These are phyloP conservation scores for Xanthorhoe spadicearia DNA, from an alignment of 2,888 invertebrate species.

Conservation along the genomic window DNA sequence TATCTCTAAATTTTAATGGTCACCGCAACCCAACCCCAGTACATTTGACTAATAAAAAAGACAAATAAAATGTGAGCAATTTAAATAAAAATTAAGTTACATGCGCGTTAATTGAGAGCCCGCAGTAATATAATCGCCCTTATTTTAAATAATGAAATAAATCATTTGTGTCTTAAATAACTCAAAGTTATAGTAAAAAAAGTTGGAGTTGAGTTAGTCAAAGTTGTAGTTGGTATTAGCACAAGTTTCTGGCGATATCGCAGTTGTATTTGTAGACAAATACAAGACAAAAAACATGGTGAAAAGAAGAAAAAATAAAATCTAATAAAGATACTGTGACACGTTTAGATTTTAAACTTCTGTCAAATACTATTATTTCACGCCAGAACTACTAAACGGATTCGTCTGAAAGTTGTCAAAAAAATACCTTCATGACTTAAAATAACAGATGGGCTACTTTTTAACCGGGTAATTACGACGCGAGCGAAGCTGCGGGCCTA, in stretches of 20 bases:
- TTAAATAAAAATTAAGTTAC: not conserved
- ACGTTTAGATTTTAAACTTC: no score
- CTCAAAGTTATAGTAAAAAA: not conserved
- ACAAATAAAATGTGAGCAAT: not conserved
- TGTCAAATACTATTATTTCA: no score
- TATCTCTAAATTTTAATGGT: not conserved
- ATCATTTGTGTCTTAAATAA: not conserved
- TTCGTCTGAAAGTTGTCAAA: no score
- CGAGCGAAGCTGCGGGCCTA: no score
- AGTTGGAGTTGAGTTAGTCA: not conserved
- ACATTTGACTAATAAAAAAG: not conserved
- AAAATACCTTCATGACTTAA: no score
- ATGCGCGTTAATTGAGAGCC: conserved; percentile 4
- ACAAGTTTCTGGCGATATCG: not conserved
- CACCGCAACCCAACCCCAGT: not conserved
- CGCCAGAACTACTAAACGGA: no score
- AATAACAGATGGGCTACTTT: no score
- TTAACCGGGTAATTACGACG: no score
- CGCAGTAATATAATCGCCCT: conserved; percentile 5
- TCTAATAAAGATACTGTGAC: no score
- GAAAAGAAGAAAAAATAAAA: no score
- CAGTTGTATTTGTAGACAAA: not conserved
- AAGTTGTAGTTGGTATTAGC: not conserved
- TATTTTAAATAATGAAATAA: conserved; percentile 4
- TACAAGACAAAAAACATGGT: no score